Evolutionary conservation across 2,888 invertebrate species (phyloP), one percentile per base, ranked within the genome.

Genomic region (Sarcophaga rosellei): DNA sequence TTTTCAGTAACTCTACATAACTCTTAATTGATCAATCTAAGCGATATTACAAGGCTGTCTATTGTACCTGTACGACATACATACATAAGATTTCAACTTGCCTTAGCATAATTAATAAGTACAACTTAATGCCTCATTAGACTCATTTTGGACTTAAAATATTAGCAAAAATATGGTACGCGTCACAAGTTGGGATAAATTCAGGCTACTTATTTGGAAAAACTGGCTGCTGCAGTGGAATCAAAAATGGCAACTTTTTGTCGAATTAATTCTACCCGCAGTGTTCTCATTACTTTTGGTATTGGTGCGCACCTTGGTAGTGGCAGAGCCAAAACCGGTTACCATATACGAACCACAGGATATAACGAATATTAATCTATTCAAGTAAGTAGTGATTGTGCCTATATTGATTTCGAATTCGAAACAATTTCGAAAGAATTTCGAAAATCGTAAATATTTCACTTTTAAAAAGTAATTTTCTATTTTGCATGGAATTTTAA

Each of bases 151-250:
- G n/a, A 15, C 66, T 20, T 8, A 66, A 45, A 72, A 70, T 11
- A 10, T 15, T 21, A n/a, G 47, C 77, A 61, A 65, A 23, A 86
- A 83, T 70, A 91, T 92, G 92, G 88, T 85, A 21, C 88, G 88
- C 35, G 89, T 91, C 11, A 89, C 89, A 2, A 92, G 88, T 85
- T 94, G 93, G 91, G 93, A 94, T 53, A 96, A 96, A 91, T 96
- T 97, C 91, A 91, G 94, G 17, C 93, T 97, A 87, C 93, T 97
- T 83, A 94, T 97, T 92, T 97, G 97, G 97, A 97, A 97, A 93
- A 97, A 97, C 92, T 96, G 95, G 93, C 92, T 96, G 4, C 94
- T 97, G 65, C 97, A 97, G 93, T 96, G 95, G 94, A 94, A 97
- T 86, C 96, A 96, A 92, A 95, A 95, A 73, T 87, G 95, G 63